Percentiles rank a stretch among this genome's conserved stretches.
Evolutionary conservation across 2,113 vertebrate species (phyloP).

Genomic region (Zosterops pallidus): DNA sequence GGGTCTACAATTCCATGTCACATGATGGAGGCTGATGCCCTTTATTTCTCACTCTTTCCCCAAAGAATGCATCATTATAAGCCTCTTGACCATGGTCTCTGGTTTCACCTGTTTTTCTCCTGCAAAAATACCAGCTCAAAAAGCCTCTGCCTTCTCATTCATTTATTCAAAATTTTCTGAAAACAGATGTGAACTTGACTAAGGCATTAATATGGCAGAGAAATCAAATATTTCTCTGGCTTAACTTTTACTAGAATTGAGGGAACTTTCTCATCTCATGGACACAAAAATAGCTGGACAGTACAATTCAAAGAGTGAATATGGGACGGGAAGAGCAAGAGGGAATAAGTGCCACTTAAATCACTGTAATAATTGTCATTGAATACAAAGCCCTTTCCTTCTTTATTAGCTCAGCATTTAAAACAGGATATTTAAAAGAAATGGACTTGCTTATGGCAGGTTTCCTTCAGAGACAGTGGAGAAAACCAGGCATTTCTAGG

Average conservation of each 20-base stretch:
- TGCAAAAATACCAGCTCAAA: not conserved
- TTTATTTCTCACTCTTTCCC: not conserved
- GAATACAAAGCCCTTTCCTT: not conserved
- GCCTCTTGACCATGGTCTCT: not conserved
- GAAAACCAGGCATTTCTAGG: not conserved
- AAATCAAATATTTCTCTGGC: not conserved
- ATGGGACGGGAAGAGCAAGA: not conserved
- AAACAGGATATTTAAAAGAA: not conserved
- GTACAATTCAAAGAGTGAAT: not conserved
- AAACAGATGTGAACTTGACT: not conserved
- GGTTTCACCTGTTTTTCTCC: not conserved
- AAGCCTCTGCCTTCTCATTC: not conserved
- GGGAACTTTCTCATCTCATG: not conserved
- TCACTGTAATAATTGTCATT: not conserved
- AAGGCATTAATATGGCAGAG: not conserved
- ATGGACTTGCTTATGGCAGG: not conserved
- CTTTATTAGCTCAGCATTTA: not conserved
- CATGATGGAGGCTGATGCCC: not conserved
- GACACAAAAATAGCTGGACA: not conserved
- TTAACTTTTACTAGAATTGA: not conserved
- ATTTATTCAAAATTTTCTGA: not conserved
- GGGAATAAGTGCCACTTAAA: not conserved
- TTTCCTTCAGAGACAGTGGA: not conserved
- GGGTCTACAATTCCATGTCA: not conserved
- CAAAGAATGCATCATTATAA: not conserved